Percentiles rank a stretch among this genome's conserved stretches.
These are phyloP conservation scores for Zaprionus bogoriensis DNA, from an alignment of 2,888 invertebrate genomes.

Conservation along the genomic window DNA sequence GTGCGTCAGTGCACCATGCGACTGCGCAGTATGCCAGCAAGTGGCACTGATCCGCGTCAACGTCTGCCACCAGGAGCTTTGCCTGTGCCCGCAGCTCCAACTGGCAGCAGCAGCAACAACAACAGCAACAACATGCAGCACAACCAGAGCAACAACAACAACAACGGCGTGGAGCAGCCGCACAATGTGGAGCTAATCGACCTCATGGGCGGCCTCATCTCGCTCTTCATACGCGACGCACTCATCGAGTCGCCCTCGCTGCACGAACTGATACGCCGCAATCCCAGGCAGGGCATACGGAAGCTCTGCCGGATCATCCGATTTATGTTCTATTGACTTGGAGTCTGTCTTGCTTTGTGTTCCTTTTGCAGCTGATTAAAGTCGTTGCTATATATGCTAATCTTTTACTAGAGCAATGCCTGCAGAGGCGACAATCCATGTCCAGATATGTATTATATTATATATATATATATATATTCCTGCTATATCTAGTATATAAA, in stretches of 20 bases:
- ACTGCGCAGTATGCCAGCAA: not conserved
- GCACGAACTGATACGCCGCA: slow-evolving; percentile 10
- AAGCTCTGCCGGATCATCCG: slow-evolving; percentile 16
- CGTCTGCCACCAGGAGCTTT: not conserved
- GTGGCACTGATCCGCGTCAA: not conserved
- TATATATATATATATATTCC: too few species aligned
- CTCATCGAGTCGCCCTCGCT: slow-evolving; percentile 24
- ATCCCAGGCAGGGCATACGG: slow-evolving; percentile 3
- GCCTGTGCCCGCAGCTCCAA: not conserved
- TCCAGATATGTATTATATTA: too few species aligned
- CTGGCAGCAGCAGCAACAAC: not conserved
- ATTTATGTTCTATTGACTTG: slow-evolving; percentile 19
- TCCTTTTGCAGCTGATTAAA: too few species aligned
- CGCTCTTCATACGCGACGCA: slow-evolving; percentile 16
- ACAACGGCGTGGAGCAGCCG: not conserved
- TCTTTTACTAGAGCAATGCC: too few species aligned
- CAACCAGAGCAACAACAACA: not conserved
- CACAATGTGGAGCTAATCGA: not conserved
- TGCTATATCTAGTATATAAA: too few species aligned
- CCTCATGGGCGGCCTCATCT: not conserved
- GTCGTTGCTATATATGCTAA: too few species aligned
- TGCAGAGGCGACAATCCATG: too few species aligned
- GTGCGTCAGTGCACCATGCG: not conserved
- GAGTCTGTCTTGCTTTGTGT: too few species aligned
- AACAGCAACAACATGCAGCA: not conserved